Evolutionary conservation across 1,140 invertebrate species (phyloP), one percentile per base, ranked within the genome.

Genomic region (Drosophila tsacasi): DNA sequence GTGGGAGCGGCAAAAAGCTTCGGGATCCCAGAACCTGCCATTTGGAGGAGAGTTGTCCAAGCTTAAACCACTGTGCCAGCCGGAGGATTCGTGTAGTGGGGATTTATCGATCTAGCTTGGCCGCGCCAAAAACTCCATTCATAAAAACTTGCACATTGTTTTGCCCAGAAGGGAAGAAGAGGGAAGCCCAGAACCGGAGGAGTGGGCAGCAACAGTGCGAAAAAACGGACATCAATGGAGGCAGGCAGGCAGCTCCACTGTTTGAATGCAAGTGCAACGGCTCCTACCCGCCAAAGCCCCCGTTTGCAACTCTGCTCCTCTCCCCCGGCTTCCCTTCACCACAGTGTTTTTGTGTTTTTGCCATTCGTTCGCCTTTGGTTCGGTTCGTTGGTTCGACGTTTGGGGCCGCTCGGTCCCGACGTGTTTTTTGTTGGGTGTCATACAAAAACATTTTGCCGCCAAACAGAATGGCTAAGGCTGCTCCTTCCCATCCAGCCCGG

Each of bases 61-160:
- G 30, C 59, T 50, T 30, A 66, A 37, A 19, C 73, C 84, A 89
- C 85, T 72, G 85, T 90, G 77, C 77, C 71, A 46, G 69, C 67
- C 71, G 62, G 62, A 61, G 81, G 72, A 74, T 60, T 54, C 69
- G 57, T 80, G 87, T 77, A 80, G 86, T 83, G 79, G 91, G 82
- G 84, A 90, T 92, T 91, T 91, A 91, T 91, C 90, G 90, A 91
- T 91, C 89, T 81, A 90, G 81, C 83, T 39, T 78, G 89, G 86
- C 73, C 91, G 82, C 85, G 86, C 81, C 82, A 89, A 87, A 81
- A 82, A 92, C 72, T 92, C 91, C 91, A 92, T 92, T 92, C 91
- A 92, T 92, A 92, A 92, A 92, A 92, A 92, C 91, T 72, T 67
- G 85, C 76, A 73, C 81, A 92, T 91, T 92, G 86, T 91, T 91